These are phyloP conservation scores for Solenopsis fugax DNA, from an alignment of 1,140 invertebrate genomes.

Conservation along the genomic window DNA sequence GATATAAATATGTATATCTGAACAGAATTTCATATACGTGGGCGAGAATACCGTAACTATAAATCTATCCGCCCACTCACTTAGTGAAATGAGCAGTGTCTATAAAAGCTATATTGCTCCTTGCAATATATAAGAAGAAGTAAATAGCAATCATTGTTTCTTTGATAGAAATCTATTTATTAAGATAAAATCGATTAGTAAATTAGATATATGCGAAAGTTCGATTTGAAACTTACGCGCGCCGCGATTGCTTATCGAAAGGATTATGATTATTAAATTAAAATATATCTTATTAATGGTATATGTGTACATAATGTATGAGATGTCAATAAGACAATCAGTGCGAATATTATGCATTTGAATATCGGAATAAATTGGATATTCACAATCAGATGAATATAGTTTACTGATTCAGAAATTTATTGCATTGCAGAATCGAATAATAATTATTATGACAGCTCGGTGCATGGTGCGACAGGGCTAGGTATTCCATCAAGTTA, in stretches of 20 bases:
- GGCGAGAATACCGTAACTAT: background rate
- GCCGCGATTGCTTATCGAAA: background rate
- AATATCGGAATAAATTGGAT: background rate
- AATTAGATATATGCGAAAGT: background rate
- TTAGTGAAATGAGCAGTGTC: background rate
- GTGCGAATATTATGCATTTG: background rate
- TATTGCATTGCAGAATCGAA: background rate
- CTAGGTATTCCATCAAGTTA: slow-evolving; percentile 31
- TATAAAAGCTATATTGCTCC: background rate
- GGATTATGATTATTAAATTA: background rate
- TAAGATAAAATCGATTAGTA: background rate
- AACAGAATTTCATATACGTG: background rate
- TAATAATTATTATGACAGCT: slow-evolving; percentile 7
- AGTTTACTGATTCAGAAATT: slow-evolving; percentile 10
- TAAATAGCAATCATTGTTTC: background rate
- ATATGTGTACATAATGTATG: background rate
- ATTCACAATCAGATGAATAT: background rate
- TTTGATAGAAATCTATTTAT: background rate
- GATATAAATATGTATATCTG: background rate
- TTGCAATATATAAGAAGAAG: too few species aligned
- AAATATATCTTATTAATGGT: background rate
- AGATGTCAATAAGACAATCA: background rate
- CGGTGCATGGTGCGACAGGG: background rate
- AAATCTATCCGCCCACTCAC: background rate
- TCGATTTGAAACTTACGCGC: background rate